These are phyloP conservation scores for Papilio elwesi DNA, from an alignment of 2,888 invertebrate species.

Conservation along the genomic window DNA sequence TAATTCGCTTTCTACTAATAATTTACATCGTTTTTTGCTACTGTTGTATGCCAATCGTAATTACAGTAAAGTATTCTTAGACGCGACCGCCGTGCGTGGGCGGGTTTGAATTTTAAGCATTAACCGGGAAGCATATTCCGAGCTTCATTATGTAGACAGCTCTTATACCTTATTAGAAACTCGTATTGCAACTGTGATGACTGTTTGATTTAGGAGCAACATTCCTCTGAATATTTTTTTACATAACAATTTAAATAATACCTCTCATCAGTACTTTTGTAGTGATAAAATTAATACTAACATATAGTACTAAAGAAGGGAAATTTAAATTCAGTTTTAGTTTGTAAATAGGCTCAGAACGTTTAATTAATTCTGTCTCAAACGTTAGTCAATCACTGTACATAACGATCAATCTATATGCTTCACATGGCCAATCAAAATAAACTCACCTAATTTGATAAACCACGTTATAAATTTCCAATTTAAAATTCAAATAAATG, in stretches of 20 bases:
- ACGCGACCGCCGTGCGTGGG: slow-evolving; percentile 3
- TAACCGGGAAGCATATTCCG: slow-evolving; percentile 23
- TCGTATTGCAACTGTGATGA: slow-evolving; percentile 1
- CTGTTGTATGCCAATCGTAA: not conserved
- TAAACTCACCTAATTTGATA: slow-evolving; percentile 10
- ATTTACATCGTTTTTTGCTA: slow-evolving; percentile 7
- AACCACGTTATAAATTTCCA: not conserved
- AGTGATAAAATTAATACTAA: no score
- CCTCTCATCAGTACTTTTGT: not conserved
- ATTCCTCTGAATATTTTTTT: not conserved
- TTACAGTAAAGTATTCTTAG: not conserved
- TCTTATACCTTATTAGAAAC: slow-evolving; percentile 15
- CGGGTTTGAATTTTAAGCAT: slow-evolving; percentile 17
- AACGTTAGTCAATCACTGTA: slow-evolving; percentile 1
- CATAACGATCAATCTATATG: slow-evolving; percentile 3
- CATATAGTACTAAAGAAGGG: not conserved
- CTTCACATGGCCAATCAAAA: slow-evolving; percentile 2
- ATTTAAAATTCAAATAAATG: slow-evolving; percentile 10
- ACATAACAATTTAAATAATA: not conserved
- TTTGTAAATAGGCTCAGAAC: not conserved
- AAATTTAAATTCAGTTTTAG: not conserved
- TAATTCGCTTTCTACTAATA: slow-evolving; percentile 2
- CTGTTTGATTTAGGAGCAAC: not conserved
- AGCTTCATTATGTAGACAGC: slow-evolving; percentile 8
- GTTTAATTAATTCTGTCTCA: slow-evolving; percentile 4